Base-by-base conservation (phyloP, 2,797 vertebrate species). In the Acanthurus tractus region DNA sequence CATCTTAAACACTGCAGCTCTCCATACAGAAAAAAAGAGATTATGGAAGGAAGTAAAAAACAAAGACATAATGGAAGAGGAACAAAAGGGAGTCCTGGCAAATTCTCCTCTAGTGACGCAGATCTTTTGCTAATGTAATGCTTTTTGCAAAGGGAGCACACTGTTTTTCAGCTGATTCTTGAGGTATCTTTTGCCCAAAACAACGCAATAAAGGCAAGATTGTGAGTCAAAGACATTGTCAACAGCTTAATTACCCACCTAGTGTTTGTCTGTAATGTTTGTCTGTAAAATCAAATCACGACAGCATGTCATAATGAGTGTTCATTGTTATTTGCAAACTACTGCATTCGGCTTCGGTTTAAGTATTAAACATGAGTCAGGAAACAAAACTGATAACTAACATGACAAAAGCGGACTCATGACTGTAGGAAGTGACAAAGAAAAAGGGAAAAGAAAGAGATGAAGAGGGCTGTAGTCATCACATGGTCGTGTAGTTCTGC, bases 251-350 rank as follows among this genome's bases (percentile, higher is more conserved):
- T 70, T 38, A 2, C 48, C 17, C 74, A 64, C 42, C 23, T 38
- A 34, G 62, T 18, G 18, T 23, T 8, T 74, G 66, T 34, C 58
- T 59, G 20, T 54, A 20, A 71, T n/a, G n/a, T n/a, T n/a, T n/a
- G n/a, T n/a, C n/a, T n/a, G n/a, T 3, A 73, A 62, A 50, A 59
- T n/a, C 10, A 2, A 78, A 78, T n/a, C 46, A 34, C 78, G 68
- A 75, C 14, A 42, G 25, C 34, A 76, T 44, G 50, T 49, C 79
- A 75, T 0, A 1, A 34, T 44, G 49, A 55, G 53, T 38, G 75
- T 77, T 82, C 66, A 76, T n/a, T 9, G 44, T 34, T 48, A 61
- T 52, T 81, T 67, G 14, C 36, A 66, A 74, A 81, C 48, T 63
- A 40, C 75, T 69, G 56, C 49, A 69, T 69, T 68, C 67, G 46